Conservation (phyloP, 2,888 invertebrate species). For the Pachymerium ferrugineum region DNA sequence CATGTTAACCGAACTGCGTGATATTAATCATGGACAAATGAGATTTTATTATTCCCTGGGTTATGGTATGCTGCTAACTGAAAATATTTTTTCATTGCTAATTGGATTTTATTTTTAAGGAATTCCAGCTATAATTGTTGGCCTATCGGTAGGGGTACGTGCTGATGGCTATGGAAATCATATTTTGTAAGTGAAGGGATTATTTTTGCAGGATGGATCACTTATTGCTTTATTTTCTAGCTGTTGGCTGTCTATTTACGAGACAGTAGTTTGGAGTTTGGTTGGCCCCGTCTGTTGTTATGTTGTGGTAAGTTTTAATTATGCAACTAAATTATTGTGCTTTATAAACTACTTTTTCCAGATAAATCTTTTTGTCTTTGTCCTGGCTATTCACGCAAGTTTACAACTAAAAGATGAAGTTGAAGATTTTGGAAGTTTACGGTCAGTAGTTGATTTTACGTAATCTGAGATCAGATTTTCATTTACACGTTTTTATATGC, state of each 20-base stretch:
- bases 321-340: slow-evolving; percentile 28
- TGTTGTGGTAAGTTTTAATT: slow-evolving; percentile 55
- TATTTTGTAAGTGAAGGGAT: slow-evolving; percentile 69
- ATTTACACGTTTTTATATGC: background rate
- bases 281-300: slow-evolving; percentile 81
- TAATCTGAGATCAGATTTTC: slow-evolving; percentile 28
- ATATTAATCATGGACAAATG: slow-evolving; percentile 93
- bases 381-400: slow-evolving; percentile 81
- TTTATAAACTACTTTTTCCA: slow-evolving; percentile 39
- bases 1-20: slow-evolving; percentile 89
- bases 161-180: slow-evolving; percentile 93
- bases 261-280: slow-evolving; percentile 90
- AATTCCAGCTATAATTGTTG: slow-evolving; percentile 78
- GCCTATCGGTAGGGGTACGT: slow-evolving; percentile 82
- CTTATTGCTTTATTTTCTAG: slow-evolving; percentile 53
- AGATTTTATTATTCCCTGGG: slow-evolving; percentile 84
- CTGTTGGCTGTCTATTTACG: slow-evolving; percentile 92
- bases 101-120: slow-evolving; percentile 41
- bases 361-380: slow-evolving; percentile 67
- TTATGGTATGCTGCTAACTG: slow-evolving; percentile 60
- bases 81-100: background rate
- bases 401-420: slow-evolving; percentile 86
- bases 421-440: slow-evolving; percentile 74
- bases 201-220: no score
- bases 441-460: slow-evolving; percentile 49